Conservation (phyloP, 2,113 vertebrate genomes). For the Entomyzon cyanotis region DNA sequence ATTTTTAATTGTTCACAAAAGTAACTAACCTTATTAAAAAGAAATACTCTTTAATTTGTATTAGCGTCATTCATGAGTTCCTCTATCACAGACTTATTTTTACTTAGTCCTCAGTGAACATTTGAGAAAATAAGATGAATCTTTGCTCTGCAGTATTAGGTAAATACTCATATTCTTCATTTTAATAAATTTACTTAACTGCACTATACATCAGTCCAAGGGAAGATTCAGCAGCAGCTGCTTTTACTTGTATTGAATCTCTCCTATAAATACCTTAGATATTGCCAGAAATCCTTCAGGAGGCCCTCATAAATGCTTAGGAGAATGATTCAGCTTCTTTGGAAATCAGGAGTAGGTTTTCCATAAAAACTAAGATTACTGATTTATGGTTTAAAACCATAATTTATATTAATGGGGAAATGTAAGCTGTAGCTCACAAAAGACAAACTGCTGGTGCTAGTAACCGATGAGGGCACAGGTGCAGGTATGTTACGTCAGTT, state of each 20-base stretch:
- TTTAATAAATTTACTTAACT: conserved; percentile 22
- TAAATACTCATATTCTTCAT: background rate
- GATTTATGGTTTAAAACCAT: background rate
- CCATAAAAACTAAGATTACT: background rate
- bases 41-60: background rate
- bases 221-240: background rate
- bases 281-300: background rate
- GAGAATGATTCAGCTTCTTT: background rate
- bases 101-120: background rate
- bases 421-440: background rate
- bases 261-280: background rate
- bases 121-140: background rate
- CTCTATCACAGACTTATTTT: background rate
- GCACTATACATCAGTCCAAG: background rate
- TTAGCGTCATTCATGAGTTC: background rate
- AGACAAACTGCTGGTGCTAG: background rate
- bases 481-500: background rate
- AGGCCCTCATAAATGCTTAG: background rate
- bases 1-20: background rate
- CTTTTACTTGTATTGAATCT: background rate
- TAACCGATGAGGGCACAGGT: background rate
- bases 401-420: background rate
- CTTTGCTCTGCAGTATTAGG: background rate
- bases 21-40: background rate
- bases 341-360: background rate